Conservation (phyloP, 2,797 vertebrate species). For the Tangara arthus region DNA sequence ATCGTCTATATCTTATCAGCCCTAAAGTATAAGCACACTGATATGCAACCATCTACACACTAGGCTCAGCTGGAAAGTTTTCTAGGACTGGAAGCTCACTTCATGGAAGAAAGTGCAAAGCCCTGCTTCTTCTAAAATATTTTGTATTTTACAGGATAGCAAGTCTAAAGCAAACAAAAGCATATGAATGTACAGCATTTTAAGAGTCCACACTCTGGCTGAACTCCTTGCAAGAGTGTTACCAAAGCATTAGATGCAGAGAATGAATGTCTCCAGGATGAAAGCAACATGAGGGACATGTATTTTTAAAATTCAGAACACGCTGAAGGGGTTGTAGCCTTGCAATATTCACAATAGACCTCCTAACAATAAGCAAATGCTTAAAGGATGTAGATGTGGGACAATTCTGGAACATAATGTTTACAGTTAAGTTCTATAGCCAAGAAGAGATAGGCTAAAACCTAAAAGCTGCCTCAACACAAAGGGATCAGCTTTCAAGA, state of each 20-base stretch:
- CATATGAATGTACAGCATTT: not conserved
- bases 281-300: not conserved
- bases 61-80: not conserved
- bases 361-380: constrained; percentile 28
- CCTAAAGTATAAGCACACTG: not conserved
- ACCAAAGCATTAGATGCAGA: not conserved
- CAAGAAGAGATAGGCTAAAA: constrained; percentile 35
- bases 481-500: constrained; percentile 51
- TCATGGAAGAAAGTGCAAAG: not conserved
- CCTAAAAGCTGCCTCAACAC: constrained; percentile 37
- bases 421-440: constrained; percentile 11
- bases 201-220: not conserved
- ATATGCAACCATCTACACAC: not conserved
- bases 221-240: not conserved
- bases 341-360: not conserved
- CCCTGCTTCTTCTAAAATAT: not conserved
- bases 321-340: not conserved
- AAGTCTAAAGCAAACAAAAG: not conserved
- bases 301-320: not conserved
- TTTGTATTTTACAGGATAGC: not conserved
- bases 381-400: not conserved
- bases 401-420: constrained; percentile 13
- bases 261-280: not conserved
- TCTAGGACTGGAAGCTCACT: not conserved
- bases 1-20: not conserved